Evolutionary conservation across 2,113 vertebrate genomes (phyloP), one percentile per base, ranked within the genome.

Genomic region (Leucopsar rothschildi): DNA sequence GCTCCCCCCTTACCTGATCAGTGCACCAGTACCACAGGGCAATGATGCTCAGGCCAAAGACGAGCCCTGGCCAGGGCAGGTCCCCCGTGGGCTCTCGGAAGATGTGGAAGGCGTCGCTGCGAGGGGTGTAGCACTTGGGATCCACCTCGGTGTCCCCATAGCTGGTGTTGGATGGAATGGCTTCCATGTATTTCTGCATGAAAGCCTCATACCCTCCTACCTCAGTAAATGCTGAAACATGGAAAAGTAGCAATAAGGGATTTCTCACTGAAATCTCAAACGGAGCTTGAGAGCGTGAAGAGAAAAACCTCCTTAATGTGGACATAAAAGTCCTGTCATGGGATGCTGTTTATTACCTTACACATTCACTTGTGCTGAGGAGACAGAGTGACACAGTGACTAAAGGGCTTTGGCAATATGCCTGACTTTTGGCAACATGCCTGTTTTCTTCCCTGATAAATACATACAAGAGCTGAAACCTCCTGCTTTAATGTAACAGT

Each of bases 1-100:
- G 57, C 18, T 9, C 35, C 70, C 56, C 28, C 52, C 19, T 29
- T 53, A 53, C 52, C 52, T 53, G 52, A 31, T 53, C 52, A 19
- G 52, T 53, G 52, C 99, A 99, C 99, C 99, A 99, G 95, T 99
- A 99, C 99, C 99, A 99, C 73, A 97, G 22, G 40, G 98, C 97
- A 27, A 99, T 50, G 93, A 99, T 98, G 83, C 97, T 97, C 49
- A 99, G 75, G 47, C 99, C 99, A 27, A 99, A 99, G 83, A 98
- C 11, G 3, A 99, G 86, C 15, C 99, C 99, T 0, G 99, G 99
- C 99, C 99, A 99, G 0, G 99, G 99, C 84, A 99, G 9, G 86
- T 99, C 99, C 19, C 99, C 99, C 0, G 7, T 98, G 0, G 99
- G 75, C 24, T 99, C 97, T 37, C 99, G 97, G 85, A 99, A 99